Percentiles rank a stretch among this genome's conserved stretches.
phyloP scores from a whole-genome alignment of 2,797 vertebrate genomes.

The Cetoscarus ocellatus region DNA sequence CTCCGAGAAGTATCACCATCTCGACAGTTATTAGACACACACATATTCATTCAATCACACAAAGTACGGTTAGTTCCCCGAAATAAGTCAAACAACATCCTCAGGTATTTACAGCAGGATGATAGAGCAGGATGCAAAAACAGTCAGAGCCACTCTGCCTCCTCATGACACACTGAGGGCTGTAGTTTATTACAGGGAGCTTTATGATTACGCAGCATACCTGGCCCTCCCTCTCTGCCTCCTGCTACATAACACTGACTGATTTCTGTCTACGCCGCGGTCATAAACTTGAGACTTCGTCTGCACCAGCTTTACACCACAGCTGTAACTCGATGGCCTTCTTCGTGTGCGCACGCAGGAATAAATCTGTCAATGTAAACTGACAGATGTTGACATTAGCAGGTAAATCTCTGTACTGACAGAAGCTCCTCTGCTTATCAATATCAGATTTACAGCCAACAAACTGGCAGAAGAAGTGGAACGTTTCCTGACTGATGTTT shows the following conservation, averaged over 20 bases:
- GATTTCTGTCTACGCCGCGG: slow-evolving; percentile 10
- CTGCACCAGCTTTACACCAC: slow-evolving; percentile 1
- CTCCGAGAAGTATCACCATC: not conserved
- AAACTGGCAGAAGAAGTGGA: not conserved
- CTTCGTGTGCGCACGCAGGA: not conserved
- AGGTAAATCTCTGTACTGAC: not conserved
- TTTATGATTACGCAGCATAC: slow-evolving; percentile 56
- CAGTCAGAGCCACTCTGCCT: no score
- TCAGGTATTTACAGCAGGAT: not conserved
- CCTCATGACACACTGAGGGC: not conserved
- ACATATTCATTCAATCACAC: not conserved
- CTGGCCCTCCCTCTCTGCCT: slow-evolving; percentile 20
- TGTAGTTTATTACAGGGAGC: slow-evolving; percentile 26
- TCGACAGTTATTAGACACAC: slow-evolving; percentile 3
- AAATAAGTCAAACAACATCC: not conserved
- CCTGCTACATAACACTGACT: slow-evolving; percentile 14
- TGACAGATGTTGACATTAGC: not conserved
- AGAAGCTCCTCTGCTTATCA: not conserved
- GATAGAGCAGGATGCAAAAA: not conserved
- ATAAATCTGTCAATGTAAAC: not conserved
- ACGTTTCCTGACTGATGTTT: not conserved
- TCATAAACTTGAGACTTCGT: slow-evolving; percentile 3
- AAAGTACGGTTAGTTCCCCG: no score
- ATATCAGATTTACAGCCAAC: not conserved
- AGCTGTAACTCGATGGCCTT: not conserved